phyloP scores from a whole-genome alignment of 2,113 vertebrate genomes.

The Ptilorrhoa leucosticta region DNA sequence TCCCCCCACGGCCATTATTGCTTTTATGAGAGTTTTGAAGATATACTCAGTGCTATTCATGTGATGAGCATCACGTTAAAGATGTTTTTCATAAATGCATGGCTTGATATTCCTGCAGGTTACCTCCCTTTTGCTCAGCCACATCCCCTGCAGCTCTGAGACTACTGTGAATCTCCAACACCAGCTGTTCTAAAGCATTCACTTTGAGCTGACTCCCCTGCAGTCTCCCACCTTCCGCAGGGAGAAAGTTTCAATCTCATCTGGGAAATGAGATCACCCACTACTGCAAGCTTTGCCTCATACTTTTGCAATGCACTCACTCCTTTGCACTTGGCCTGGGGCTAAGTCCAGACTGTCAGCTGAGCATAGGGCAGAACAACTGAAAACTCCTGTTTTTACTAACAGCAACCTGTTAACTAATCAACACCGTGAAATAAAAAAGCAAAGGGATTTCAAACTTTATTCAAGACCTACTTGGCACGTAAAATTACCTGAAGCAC shows the following conservation, averaged over 20 bases:
- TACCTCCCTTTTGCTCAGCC: not conserved
- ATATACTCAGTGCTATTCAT: not conserved
- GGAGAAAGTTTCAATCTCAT: not conserved
- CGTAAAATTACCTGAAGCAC: not conserved
- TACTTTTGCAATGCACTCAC: not conserved
- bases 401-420: not conserved
- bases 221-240: not conserved
- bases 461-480: not conserved
- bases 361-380: not conserved
- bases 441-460: not conserved
- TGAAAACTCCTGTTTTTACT: not conserved
- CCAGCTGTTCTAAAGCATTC: not conserved
- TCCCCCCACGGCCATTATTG: not conserved
- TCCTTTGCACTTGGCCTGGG: not conserved
- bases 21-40: conserved; percentile 23
- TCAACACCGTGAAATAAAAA: not conserved
- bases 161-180: not conserved
- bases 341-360: not conserved
- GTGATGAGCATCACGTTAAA: not conserved
- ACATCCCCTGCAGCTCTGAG: not conserved
- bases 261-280: not conserved
- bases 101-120: not conserved
- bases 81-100: not conserved
- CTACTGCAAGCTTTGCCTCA: not conserved
- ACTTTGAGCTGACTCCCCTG: not conserved